Evolutionary conservation across 2,888 invertebrate genomes (phyloP).

Genomic region (Acleris sparsana): DNA sequence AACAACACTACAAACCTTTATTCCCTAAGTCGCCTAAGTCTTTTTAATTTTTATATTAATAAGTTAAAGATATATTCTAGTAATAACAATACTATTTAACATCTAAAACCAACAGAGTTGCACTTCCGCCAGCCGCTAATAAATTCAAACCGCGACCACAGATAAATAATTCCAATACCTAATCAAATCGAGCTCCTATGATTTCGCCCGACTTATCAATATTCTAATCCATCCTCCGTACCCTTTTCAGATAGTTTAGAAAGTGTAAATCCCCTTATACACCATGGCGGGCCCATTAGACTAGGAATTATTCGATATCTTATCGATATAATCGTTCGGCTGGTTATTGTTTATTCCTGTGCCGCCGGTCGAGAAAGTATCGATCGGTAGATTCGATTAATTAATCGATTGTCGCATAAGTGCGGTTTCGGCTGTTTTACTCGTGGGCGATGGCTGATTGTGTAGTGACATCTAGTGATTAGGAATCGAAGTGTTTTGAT

Average conservation of each 20-base stretch:
- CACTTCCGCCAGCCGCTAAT: conserved; percentile 21
- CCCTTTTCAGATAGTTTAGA: conserved; percentile 75
- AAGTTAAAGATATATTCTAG: too few relatives aligned
- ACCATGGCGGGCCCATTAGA: conserved; percentile 75
- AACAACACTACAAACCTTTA: too few relatives aligned
- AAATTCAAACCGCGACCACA: conserved; percentile 27
- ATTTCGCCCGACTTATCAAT: conserved; percentile 59
- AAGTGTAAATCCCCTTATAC: conserved; percentile 78
- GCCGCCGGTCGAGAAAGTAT: conserved; percentile 59
- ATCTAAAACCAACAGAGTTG: too few relatives aligned
- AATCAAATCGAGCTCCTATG: conserved; percentile 34
- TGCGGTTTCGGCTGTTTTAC: conserved; percentile 31
- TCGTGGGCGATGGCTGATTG: conserved; percentile 29
- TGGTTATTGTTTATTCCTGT: conserved; percentile 78
- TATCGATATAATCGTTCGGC: conserved; percentile 76
- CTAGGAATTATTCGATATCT: conserved; percentile 74
- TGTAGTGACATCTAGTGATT: conserved; percentile 33
- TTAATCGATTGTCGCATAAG: conserved; percentile 31
- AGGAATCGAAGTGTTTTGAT: conserved; percentile 4
- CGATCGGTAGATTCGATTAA: conserved; percentile 51
- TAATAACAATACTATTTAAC: too few relatives aligned
- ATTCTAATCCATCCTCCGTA: conserved; percentile 73
- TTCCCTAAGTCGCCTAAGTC: too few relatives aligned
- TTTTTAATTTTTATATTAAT: too few relatives aligned
- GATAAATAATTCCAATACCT: conserved; percentile 32